Conservation (phyloP, 2,797 vertebrate genomes). For the Galago senegalensis region DNA sequence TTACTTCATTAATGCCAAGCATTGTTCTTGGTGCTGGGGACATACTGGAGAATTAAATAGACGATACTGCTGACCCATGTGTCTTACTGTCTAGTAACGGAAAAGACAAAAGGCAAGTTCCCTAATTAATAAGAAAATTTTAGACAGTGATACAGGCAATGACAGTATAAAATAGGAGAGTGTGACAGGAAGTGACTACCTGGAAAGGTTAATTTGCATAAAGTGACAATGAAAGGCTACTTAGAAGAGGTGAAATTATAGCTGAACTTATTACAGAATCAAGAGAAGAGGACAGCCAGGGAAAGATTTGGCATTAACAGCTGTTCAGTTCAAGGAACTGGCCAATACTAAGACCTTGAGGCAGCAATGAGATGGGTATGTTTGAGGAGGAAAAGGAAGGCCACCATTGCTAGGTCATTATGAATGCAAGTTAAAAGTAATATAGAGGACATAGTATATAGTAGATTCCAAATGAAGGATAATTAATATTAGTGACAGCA, state of each 20-base stretch:
- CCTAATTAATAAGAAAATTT: not conserved
- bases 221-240: not conserved
- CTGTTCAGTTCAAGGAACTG: not conserved
- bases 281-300: not conserved
- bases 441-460: not conserved
- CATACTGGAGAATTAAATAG: constrained; percentile 22
- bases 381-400: constrained; percentile 35
- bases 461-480: constrained; percentile 19
- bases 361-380: not conserved
- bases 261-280: not conserved
- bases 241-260: constrained; percentile 45
- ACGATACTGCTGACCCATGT: not conserved
- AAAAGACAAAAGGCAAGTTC: not conserved
- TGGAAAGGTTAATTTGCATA: constrained; percentile 37
- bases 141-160: not conserved
- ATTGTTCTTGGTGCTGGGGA: not conserved
- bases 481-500: constrained; percentile 25
- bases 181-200: constrained; percentile 25
- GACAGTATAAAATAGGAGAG: constrained; percentile 21
- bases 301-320: not conserved
- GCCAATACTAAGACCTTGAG: not conserved
- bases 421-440: not conserved
- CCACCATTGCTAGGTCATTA: not conserved
- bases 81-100: not conserved
- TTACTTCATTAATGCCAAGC: constrained; percentile 45